A percentile compares a stretch with the other conserved stretches of the same genome.
Evolutionary conservation across 1,140 invertebrate species (phyloP).

Genomic region (Tribolium madens): DNA sequence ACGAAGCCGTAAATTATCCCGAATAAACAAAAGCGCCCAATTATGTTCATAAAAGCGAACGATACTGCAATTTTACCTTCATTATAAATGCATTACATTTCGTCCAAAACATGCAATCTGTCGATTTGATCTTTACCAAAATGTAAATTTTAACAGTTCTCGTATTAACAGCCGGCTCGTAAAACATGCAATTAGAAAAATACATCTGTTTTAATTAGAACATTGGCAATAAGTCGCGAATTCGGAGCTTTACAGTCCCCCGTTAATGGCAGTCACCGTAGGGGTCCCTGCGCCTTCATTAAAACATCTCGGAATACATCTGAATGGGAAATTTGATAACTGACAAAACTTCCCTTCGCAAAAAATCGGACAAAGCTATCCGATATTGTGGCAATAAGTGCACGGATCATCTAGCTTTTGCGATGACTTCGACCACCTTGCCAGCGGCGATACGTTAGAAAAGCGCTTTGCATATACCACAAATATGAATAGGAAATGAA

Average conservation of each 20-base stretch:
- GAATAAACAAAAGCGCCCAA: slow-evolving; percentile 49
- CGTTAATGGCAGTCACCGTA: slow-evolving; percentile 50
- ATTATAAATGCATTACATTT: slow-evolving; percentile 60
- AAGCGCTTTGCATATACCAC: slow-evolving; percentile 22
- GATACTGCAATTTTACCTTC: slow-evolving; percentile 55
- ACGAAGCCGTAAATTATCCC: slow-evolving; percentile 37
- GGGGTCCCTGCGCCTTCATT: slow-evolving; percentile 51
- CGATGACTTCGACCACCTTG: slow-evolving; percentile 16
- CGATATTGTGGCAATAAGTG: slow-evolving; percentile 16
- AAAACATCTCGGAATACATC: slow-evolving; percentile 29
- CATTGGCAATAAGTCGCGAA: slow-evolving; percentile 54
- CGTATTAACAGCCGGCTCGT: slow-evolving; percentile 35
- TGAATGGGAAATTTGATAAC: slow-evolving; percentile 43
- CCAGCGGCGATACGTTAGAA: slow-evolving; percentile 12
- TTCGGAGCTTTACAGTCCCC: slow-evolving; percentile 45
- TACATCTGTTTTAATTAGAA: slow-evolving; percentile 57
- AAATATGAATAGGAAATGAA: slow-evolving; percentile 32
- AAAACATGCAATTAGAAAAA: slow-evolving; percentile 55
- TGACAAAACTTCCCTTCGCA: background rate
- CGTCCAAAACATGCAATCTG: slow-evolving; percentile 52
- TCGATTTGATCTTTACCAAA: slow-evolving; percentile 54
- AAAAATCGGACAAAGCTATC: slow-evolving; percentile 33
- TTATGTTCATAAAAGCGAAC: slow-evolving; percentile 53
- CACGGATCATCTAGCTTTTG: slow-evolving; percentile 18
- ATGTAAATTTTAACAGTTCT: slow-evolving; percentile 44